Base-by-base conservation (phyloP, 2,888 invertebrate genomes). In the Apodemia duryi region DNA sequence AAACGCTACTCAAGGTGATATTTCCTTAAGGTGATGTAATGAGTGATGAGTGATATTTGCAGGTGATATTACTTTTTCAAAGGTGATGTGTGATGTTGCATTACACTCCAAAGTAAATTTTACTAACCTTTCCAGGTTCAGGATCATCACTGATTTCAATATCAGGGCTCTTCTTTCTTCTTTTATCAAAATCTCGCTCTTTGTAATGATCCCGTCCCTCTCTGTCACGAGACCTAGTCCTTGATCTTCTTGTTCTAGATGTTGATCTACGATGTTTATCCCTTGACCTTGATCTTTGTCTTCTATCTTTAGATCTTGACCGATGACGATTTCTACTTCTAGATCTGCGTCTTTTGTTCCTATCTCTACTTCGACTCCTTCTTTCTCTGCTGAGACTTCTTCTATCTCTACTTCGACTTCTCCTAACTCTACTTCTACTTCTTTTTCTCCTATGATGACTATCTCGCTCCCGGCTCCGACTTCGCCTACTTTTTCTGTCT, bases 81-180 rank as follows among this genome's bases (percentile, higher is more conserved):
- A 21, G 21, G 21, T 21, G 21, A 21, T 21, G 21, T 21, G 21
- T 21, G 21, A 21, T 21, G 21, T 21, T 21, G 21, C 21, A 21
- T 21, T 21, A 21, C 21, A 21, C 21, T 21, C 1, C 21, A 21
- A 21, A 21, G 21, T 21, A 62, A 62, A 49, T 52, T n/a, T 43
- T 52, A 75, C 76, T 79, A 81, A 94, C 93, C 77, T 96, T 96
- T 0, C 96, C 96, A 4, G 95, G 93, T 72, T 96, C 95, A 0
- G 96, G 96, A 76, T 96, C 96, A 76, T 95, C 95, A 66, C 94
- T 94, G 73, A 95, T 84, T 71, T 91, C 92, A 66, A 90, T 85
- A 41, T 93, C 93, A 46, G 93, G 93, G 73, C 89, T 93, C 72
- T 74, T 85, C 69, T 81, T 89, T 63, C 79, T 83, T 4, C 80